A percentile compares a stretch with the other conserved stretches of the same genome.
Conservation (phyloP, 30 jellyfish, hydroid and myxozoan genomes). For the Turritopsis rubra region DNA sequence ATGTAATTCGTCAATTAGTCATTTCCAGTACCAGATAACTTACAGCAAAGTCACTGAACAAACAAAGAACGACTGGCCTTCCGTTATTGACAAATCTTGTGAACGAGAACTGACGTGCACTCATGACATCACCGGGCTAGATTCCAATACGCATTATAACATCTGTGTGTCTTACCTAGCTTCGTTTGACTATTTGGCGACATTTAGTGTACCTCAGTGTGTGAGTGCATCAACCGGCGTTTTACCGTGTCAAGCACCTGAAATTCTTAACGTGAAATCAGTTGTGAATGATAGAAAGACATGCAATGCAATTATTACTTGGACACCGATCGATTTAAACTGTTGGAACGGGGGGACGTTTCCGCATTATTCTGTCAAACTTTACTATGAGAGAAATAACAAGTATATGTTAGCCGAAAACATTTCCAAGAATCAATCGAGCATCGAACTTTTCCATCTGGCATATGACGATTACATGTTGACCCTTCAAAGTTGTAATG, state of each 20-base stretch:
- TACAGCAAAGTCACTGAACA: neutral
- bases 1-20: neutral
- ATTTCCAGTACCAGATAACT: neutral
- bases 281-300: neutral
- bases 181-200: neutral
- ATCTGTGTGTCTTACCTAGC: neutral
- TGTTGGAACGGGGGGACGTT: neutral
- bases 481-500: neutral
- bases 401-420: neutral
- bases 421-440: neutral
- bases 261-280: neutral
- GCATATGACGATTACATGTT: neutral
- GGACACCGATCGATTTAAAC: neutral
- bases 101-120: neutral
- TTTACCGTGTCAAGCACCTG: neutral
- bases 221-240: conserved; percentile 2
- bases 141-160: neutral
- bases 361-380: neutral
- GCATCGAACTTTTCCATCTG: neutral
- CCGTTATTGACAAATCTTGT: neutral
- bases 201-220: conserved; percentile 7
- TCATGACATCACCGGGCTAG: neutral
- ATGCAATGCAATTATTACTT: neutral
- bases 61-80: neutral
- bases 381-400: neutral